Percentiles rank a stretch among this genome's conserved stretches.
phyloP scores from a whole-genome alignment of 2,888 invertebrate genomes.

The Morpho helenor region DNA sequence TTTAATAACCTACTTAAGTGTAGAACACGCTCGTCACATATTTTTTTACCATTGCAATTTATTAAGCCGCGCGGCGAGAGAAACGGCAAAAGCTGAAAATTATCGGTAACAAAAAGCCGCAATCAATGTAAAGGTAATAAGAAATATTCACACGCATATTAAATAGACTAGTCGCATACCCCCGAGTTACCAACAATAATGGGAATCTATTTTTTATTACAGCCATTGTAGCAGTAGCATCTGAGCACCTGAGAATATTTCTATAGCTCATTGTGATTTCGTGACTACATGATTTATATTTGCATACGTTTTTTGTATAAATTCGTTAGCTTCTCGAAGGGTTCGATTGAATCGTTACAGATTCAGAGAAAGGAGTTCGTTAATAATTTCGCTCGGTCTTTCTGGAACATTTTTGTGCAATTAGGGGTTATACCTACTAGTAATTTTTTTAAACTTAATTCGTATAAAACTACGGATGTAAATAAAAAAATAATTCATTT shows the following conservation, averaged over 20 bases:
- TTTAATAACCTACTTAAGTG: neutral
- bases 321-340: conserved; percentile 59
- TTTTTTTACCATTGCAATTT: neutral
- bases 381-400: conserved; percentile 31
- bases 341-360: conserved; percentile 39
- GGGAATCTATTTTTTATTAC: conserved; percentile 63
- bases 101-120: conserved; percentile 27
- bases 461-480: too few species aligned
- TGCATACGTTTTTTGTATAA: conserved; percentile 64
- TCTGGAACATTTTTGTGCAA: neutral
- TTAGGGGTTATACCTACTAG: neutral
- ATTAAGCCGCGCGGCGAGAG: conserved; percentile 11
- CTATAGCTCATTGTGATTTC: conserved; percentile 55
- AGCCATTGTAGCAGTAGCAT: conserved; percentile 58
- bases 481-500: too few species aligned
- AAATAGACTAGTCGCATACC: conserved; percentile 59
- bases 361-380: conserved; percentile 31
- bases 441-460: too few species aligned
- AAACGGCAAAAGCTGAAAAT: conserved; percentile 18
- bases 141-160: conserved; percentile 72
- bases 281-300: conserved; percentile 72
- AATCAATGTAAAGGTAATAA: conserved; percentile 31
- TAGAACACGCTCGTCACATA: neutral
- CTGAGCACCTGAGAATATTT: conserved; percentile 62
- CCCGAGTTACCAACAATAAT: conserved; percentile 53